phyloP scores from a whole-genome alignment of 1,140 invertebrate genomes.

The Bombus superbus region DNA sequence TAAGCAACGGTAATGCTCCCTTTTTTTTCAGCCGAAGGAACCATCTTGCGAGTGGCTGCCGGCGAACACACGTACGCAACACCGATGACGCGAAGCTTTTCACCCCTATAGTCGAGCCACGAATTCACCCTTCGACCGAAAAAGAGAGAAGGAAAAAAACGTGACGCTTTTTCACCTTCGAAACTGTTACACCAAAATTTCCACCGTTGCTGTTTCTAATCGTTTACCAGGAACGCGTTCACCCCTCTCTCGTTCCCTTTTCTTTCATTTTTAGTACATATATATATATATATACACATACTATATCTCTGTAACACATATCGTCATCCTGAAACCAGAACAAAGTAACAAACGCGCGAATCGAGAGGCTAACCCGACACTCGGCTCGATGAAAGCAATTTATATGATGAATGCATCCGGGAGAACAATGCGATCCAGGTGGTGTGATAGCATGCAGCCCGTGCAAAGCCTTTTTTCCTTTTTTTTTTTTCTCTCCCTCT shows the following conservation, averaged over 20 bases:
- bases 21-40: conserved; percentile 64
- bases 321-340: background rate
- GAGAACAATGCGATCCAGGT: conserved; percentile 61
- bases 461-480: conserved; percentile 34
- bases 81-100: conserved; percentile 57
- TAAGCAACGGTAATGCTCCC: conserved; percentile 70
- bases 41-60: conserved; percentile 69
- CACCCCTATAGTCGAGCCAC: conserved; percentile 34
- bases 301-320: background rate
- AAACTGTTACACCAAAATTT: conserved; percentile 33
- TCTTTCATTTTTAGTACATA: background rate
- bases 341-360: conserved; percentile 49
- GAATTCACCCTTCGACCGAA: conserved; percentile 27
- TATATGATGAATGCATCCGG: conserved; percentile 52
- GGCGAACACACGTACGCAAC: conserved; percentile 30
- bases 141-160: background rate
- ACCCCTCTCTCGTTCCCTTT: background rate
- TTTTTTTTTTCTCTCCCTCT: background rate
- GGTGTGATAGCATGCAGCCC: conserved; percentile 46
- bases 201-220: conserved; percentile 18
- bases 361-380: conserved; percentile 53
- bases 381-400: conserved; percentile 54
- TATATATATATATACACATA: background rate
- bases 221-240: background rate
- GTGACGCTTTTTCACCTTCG: conserved; percentile 26